Percentiles rank a stretch among this genome's conserved stretches.
phyloP scores from a whole-genome alignment of 2,113 vertebrate genomes.

The Elanus axillaris region DNA sequence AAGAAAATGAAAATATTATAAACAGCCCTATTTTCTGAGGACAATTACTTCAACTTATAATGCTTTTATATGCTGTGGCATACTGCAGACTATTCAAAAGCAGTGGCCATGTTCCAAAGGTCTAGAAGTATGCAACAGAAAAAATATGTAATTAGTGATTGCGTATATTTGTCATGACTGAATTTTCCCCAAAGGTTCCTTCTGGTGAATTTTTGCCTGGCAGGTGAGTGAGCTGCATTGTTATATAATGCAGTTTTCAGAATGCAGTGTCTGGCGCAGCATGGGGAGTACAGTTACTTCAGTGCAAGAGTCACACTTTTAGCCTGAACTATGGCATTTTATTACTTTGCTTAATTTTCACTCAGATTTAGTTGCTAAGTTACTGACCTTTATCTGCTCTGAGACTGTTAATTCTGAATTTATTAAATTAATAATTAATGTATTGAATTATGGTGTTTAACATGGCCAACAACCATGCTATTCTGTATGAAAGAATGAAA shows the following conservation, averaged over 20 bases:
- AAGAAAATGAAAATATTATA: background rate
- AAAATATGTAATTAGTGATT: background rate
- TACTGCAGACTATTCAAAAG: background rate
- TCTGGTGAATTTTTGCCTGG: background rate
- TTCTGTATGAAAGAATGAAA: constrained; percentile 2
- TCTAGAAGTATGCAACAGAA: background rate
- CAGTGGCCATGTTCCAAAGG: background rate
- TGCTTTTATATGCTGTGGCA: background rate
- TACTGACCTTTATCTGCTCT: background rate
- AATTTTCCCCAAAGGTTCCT: background rate
- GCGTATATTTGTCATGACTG: background rate
- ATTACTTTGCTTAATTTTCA: background rate
- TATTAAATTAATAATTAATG: background rate
- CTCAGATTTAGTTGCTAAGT: background rate
- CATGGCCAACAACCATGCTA: background rate
- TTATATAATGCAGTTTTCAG: background rate
- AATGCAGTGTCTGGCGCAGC: background rate
- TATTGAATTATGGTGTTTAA: background rate
- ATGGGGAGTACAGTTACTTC: background rate
- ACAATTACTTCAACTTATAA: background rate
- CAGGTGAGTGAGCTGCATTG: background rate
- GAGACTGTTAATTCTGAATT: background rate
- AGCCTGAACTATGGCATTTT: background rate
- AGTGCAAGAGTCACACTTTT: background rate
- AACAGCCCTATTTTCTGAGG: background rate